These are phyloP conservation scores for Cryptomyrus ogoouensis DNA, from an alignment of 2,113 vertebrate species.

Conservation along the genomic window DNA sequence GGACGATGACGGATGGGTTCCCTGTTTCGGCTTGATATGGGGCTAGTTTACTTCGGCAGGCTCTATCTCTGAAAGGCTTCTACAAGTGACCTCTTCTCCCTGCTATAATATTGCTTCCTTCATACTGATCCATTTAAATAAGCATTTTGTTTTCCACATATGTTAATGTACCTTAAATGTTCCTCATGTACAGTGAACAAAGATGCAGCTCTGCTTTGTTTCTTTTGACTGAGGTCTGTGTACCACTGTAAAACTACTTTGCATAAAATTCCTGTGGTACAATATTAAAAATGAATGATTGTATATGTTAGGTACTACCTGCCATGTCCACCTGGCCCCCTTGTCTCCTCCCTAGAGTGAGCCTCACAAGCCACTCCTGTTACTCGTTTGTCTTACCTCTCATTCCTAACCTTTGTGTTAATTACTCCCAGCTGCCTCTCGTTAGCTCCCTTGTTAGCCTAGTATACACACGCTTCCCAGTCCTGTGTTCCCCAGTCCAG, in stretches of 20 bases:
- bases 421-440: neutral
- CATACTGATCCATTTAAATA: neutral
- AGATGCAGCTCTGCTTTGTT: neutral
- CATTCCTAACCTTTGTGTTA: neutral
- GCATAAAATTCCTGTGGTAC: neutral
- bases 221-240: neutral
- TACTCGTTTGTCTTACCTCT: neutral
- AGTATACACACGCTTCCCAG: neutral
- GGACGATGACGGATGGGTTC: neutral
- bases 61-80: neutral
- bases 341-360: neutral
- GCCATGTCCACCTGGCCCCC: neutral
- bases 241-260: neutral
- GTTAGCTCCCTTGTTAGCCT: neutral
- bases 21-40: neutral
- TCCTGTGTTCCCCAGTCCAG: neutral
- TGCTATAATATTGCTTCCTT: neutral
- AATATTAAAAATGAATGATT: neutral
- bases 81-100: neutral
- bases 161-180: neutral
- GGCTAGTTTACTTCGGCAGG: neutral
- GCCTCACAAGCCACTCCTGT: neutral
- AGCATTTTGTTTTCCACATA: neutral
- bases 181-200: neutral
- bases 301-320: neutral